phyloP scores from a whole-genome alignment of 2,888 invertebrate genomes.

The Callosobruchus maculatus region DNA sequence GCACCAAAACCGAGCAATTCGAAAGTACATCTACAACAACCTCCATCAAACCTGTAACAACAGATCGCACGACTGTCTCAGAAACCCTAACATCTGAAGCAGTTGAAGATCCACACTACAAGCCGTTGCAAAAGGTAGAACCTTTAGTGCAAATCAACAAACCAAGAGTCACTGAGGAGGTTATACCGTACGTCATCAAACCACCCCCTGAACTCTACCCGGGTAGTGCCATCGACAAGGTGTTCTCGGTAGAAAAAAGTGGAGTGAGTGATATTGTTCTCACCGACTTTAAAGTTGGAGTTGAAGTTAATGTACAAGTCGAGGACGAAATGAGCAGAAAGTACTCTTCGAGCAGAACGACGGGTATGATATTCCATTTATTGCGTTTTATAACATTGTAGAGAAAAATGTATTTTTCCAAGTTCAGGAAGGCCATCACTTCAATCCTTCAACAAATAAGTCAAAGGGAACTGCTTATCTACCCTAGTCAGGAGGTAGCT shows the following conservation, averaged over 20 bases:
- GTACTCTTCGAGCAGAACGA: conserved; percentile 23
- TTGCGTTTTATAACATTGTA: neutral
- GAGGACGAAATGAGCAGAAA: conserved; percentile 42
- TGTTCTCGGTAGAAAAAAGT: conserved; percentile 33
- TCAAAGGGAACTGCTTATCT: too few relatives aligned
- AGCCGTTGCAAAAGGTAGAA: conserved; percentile 32
- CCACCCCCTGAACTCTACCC: conserved; percentile 31
- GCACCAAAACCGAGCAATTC: conserved; percentile 10
- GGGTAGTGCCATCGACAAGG: conserved; percentile 36
- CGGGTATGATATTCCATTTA: conserved; percentile 4
- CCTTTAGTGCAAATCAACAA: conserved; percentile 32
- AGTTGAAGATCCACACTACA: conserved; percentile 15
- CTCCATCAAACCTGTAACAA: conserved; percentile 6
- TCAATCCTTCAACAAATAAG: too few relatives aligned
- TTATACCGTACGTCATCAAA: conserved; percentile 31
- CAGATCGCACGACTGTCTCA: neutral
- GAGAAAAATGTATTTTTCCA: neutral
- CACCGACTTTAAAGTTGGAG: conserved; percentile 37
- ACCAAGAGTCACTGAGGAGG: conserved; percentile 32
- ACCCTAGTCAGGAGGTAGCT: too few relatives aligned
- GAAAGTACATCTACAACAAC: conserved; percentile 21
- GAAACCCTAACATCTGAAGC: neutral
- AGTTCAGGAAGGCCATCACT: too few relatives aligned
- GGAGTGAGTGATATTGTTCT: conserved; percentile 31
- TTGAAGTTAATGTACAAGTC: conserved; percentile 40